Base-by-base conservation (phyloP, 2,888 invertebrate genomes). In the Lottia gigantea region DNA sequence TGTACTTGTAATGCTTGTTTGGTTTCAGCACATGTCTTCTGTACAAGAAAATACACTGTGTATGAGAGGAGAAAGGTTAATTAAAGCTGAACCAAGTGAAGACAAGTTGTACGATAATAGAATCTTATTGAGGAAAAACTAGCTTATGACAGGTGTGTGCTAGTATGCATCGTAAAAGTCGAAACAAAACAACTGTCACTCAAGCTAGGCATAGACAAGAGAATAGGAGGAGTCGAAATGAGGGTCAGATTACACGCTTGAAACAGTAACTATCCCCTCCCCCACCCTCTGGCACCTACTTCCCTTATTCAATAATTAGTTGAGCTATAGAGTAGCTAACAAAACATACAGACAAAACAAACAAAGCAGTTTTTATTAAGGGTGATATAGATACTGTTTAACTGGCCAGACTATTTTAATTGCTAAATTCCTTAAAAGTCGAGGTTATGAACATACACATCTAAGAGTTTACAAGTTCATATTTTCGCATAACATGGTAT, bases 131-230 rank as follows among this genome's bases (percentile, higher is more conserved):
- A 55, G 23, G 55, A 55, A 55, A 55, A 55, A 55, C 55, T 55
- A 55, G 19, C 55, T 55, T 55, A 23, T 55, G 55, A 55, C 55
- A 55, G 55, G 55, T 55, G 55, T 55, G 55, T 55, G 55, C 55
- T 19, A 23, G 55, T 23, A 55, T 55, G 55, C 55, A 55, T 55
- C 55, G 55, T 55, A 55, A 55, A 55, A 23, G 55, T 19, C 55
- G 23, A 55, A 55, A 55, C 55, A 55, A 55, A 55, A 55, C 55
- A 55, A 23, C 55, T 55, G 55, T 55, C 55, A 55, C 19, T 55
- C 55, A 55, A 55, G 14, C 19, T 55, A 55, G 55, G 55, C 23
- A 55, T 55, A 55, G 55, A 55, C 55, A 55, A 55, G 55, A 55
- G 55, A 55, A 55, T 19, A 23, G 55, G 55, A 19, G 55, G 19